Base-by-base conservation (phyloP, 2,797 vertebrate species). In the Synanceia verrucosa region DNA sequence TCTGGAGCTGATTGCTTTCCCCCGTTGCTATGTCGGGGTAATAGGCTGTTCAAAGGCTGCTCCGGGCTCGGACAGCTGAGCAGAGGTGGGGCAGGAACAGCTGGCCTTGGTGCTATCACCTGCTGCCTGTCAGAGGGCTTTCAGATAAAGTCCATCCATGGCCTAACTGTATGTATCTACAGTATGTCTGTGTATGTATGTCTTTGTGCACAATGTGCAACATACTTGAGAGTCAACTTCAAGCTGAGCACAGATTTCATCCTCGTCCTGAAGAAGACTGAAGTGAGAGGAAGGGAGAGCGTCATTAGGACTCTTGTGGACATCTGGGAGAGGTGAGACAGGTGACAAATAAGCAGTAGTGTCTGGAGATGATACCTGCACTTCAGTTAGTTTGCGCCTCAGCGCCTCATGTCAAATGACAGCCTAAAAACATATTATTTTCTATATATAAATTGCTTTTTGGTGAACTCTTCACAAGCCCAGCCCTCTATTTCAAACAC, bases 41-140 rank as follows among this genome's bases (percentile, higher is more conserved):
- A 95, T 93, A 94, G 92, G 90, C 92, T 95, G 93, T 94, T 93
- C 92, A 94, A 94, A 94, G 89, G 88, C 85, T 90, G 89, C 86
- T 89, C 84, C 81, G 88, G 90, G 84, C 89, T 91, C 86, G 91
- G 93, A 93, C 93, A 94, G 93, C 93, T 94, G 94, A 93, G 86
- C 84, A 92, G 93, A 94, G 94, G 94, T 93, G 92, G 93, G 87
- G 88, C 92, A 82, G 65, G n/a, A 91, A 89, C 94, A 93, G 91
- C 93, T 94, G 94, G 93, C 88, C 89, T 65, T 76, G 89, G 75
- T 82, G 58, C 87, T 87, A 66, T 91, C 91, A 94, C 92, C 94
- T 93, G 93, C 92, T 91, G 92, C 90, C 91, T 92, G 91, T 92
- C 92, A 93, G 76, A 66, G 59, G 74, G 63, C 85, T 86, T 84